Base-by-base conservation (phyloP, 2,888 invertebrate genomes). In the Microplitis deprimator region DNA sequence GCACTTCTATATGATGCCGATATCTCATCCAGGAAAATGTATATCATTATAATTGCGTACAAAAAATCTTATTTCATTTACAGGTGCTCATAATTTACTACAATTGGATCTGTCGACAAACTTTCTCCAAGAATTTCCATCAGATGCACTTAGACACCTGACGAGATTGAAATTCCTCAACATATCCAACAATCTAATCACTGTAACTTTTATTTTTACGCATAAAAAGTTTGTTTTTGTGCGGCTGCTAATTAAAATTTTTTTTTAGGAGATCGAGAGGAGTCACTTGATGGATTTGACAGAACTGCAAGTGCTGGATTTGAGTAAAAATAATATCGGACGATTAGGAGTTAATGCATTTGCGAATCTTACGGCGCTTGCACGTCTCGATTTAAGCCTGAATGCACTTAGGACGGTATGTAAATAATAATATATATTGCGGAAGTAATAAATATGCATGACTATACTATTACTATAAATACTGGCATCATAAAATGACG, bases 21-120 rank as follows among this genome's bases (percentile, higher is more conserved):
- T 50, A 50, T 50, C 50, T 13, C 3, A 50, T 50, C 50, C 8
- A 50, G 50, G 50, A 50, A 50, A 50, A 50, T 50, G 50, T 50
- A 50, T 50, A 50, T 50, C 50, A 50, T 50, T 50, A 50, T 50
- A 65, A 69, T 61, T 59, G 71, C 60, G 29, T 64, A 50, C 6
- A 50, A 50, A 50, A 50, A 50, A 50, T 13, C 4, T 13, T 13
- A 74, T 41, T 67, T 75, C 65, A 50, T 69, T 79, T 82, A 67
- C 83, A 91, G 94, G 96, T 74, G 93, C 95, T 5, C 93, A 93
- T 77, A 94, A 94, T 83, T 91, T 98, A 79, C 93, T 95, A 84
- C 94, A 94, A 83, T 91, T 98, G 81, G 96, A 97, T 88, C 91
- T 98, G 39, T 96, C 96, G 0, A 94, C 95, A 85, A 98, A 98